Base-by-base conservation (phyloP, 2,888 invertebrate genomes). In the Microchrysa polita region DNA sequence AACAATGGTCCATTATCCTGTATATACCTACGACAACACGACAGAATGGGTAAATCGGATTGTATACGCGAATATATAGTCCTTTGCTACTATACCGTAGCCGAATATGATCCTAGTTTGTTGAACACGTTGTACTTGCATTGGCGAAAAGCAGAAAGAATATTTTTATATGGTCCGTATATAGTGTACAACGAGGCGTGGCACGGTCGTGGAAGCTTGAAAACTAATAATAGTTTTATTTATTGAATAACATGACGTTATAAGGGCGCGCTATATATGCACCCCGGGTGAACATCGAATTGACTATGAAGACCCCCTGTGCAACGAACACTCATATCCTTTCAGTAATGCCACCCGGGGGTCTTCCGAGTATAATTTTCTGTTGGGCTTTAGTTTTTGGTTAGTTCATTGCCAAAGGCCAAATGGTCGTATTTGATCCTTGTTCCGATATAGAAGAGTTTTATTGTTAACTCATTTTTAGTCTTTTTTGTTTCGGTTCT, bases 211-310 rank as follows among this genome's bases (percentile, higher is more conserved):
- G 27, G 20, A 22, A 65, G 48, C 65, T 65, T 40, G 65, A 44
- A 55, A 69, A 69, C 69, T 74, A 76, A 77, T 74, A 76, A 73
- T 74, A 77, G 75, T 77, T 75, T 65, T 77, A 77, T 77, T 77
- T 77, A 75, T 74, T 77, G 74, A 77, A 77, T 74, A 73, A 72
- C 67, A 73, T 67, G 71, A 73, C 60, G 72, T 40, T 59, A 60
- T 44, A 60, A 76, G 77, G 74, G 76, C 76, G 75, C 76, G 75
- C 67, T 57, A 2, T 34, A 34, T 34, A 53, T 48, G 59, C 76
- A 34, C 77, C 74, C 74, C 72, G 67, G 77, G 77, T 77, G 73
- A 75, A 75, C 55, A 20, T 53, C 67, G 52, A 23, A 67, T 52
- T 53, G 67, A 67, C 67, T 67, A 23, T 74, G 22, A 12, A 27